These are phyloP conservation scores for Motacilla alba DNA, from an alignment of 2,113 vertebrate species.

Conservation along the genomic window DNA sequence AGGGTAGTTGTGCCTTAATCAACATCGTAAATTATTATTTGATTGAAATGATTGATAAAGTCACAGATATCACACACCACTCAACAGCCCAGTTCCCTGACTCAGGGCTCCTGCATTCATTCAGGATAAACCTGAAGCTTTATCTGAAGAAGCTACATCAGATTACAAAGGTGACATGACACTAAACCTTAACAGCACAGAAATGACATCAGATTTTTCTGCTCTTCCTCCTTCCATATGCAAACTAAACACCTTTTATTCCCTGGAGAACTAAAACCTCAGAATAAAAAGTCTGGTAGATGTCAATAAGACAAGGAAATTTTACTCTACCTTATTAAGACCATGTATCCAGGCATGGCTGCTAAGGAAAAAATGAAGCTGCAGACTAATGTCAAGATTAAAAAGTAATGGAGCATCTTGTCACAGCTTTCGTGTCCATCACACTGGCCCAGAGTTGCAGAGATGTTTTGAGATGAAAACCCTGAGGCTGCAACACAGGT, in stretches of 20 bases:
- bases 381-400: conserved; percentile 65
- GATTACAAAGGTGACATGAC: not conserved
- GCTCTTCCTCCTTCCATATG: not conserved
- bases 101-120: not conserved
- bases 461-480: conserved; percentile 56
- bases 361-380: conserved; percentile 77
- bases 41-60: not conserved
- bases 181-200: not conserved
- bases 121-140: not conserved
- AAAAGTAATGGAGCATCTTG: conserved; percentile 74
- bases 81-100: not conserved
- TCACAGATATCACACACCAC: not conserved
- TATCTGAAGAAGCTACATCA: not conserved
- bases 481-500: conserved; percentile 66
- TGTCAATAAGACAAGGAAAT: not conserved
- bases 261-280: not conserved
- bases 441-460: conserved; percentile 76
- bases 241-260: not conserved
- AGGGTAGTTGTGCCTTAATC: not conserved
- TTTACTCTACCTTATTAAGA: conserved; percentile 77
- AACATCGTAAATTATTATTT: no score
- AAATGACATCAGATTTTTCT: not conserved
- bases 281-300: not conserved
- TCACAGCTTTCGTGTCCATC: conserved; percentile 56
- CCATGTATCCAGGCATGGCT: conserved; percentile 80